Conservation (phyloP, 2,888 invertebrate genomes). For the Diarsia brunnea region DNA sequence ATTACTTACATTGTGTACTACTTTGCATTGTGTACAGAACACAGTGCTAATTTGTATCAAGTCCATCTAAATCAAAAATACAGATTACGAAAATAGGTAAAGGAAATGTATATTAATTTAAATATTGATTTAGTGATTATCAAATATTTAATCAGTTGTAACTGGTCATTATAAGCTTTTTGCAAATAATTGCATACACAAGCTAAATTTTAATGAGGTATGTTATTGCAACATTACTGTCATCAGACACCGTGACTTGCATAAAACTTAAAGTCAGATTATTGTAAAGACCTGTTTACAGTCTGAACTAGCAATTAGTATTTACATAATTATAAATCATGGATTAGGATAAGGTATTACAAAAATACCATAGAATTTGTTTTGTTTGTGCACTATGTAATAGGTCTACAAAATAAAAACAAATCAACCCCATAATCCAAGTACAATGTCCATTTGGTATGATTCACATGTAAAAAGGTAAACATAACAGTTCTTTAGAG, state of each 20-base stretch:
- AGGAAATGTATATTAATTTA: neutral
- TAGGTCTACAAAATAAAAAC: neutral
- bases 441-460: neutral
- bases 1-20: neutral
- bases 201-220: neutral
- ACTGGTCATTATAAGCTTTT: neutral
- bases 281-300: neutral
- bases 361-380: neutral
- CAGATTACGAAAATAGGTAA: neutral
- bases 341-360: neutral
- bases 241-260: slow-evolving; percentile 7
- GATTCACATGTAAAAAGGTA: neutral
- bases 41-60: neutral
- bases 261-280: neutral
- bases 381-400: neutral
- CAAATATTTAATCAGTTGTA: slow-evolving; percentile 9
- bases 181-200: neutral
- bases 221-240: neutral
- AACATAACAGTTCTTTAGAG: neutral
- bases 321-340: neutral
- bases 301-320: neutral
- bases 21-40: neutral
- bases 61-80: neutral
- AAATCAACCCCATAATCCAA: no score
- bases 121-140: neutral